Conservation (phyloP, 2,888 invertebrate genomes). For the Thereva nobilitata region DNA sequence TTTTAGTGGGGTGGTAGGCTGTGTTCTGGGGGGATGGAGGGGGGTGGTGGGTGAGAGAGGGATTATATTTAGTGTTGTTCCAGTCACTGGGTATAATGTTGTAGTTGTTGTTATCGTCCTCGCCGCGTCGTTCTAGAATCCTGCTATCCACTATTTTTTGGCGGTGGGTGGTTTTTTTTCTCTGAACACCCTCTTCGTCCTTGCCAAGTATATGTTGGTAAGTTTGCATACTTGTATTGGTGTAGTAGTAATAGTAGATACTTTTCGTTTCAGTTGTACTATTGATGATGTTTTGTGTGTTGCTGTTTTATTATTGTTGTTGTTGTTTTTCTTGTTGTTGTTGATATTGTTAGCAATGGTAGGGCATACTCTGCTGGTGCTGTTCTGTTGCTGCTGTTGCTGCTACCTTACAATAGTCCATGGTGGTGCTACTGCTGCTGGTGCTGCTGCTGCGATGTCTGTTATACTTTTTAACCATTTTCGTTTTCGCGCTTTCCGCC, state of each 20-base stretch:
- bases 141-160: conserved; percentile 31
- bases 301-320: conserved; percentile 19
- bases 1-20: conserved; percentile 22
- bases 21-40: background rate
- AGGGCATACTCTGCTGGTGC: conserved; percentile 17
- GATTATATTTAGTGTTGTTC: no score
- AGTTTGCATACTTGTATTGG: no score
- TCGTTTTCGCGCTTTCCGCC: conserved; percentile 26
- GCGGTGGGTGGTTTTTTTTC: conserved; percentile 4
- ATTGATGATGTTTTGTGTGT: conserved; percentile 34
- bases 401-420: background rate
- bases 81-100: background rate
- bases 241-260: conserved; percentile 34
- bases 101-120: conserved; percentile 26
- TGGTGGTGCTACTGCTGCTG: conserved; percentile 10
- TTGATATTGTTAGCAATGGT: conserved; percentile 29
- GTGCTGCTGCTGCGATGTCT: conserved; percentile 7
- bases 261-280: conserved; percentile 36
- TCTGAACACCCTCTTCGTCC: background rate
- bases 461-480: conserved; percentile 24
- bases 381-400: conserved; percentile 22
- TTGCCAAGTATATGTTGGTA: no score
- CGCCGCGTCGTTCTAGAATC: conserved; percentile 7
- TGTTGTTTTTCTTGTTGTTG: conserved; percentile 19
- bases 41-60: no score